These are phyloP conservation scores for Synergus itoensis DNA, from an alignment of 2,888 invertebrate species.

Conservation along the genomic window DNA sequence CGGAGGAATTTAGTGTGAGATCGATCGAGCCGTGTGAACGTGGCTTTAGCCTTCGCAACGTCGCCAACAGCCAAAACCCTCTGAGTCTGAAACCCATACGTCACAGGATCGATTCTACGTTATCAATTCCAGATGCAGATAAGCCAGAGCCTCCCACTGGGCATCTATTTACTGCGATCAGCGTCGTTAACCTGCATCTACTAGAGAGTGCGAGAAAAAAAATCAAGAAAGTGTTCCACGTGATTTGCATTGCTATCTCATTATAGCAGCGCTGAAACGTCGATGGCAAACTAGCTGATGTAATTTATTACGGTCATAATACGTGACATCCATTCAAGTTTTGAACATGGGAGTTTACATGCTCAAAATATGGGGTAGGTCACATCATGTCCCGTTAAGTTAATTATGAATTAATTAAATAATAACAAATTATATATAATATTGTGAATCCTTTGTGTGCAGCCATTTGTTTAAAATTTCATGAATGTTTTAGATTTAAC, in stretches of 20 bases:
- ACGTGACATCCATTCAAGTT: no score
- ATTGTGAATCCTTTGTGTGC: no score
- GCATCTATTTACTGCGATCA: slow-evolving; percentile 54
- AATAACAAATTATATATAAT: no score
- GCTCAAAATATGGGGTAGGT: no score
- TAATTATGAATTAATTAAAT: no score
- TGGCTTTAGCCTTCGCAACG: slow-evolving; percentile 52
- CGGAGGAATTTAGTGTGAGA: slow-evolving; percentile 58
- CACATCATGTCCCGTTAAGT: no score
- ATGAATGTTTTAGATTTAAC: not conserved
- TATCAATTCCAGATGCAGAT: slow-evolving; percentile 71
- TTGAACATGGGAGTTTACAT: no score
- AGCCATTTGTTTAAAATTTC: not conserved
- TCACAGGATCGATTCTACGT: slow-evolving; percentile 67
- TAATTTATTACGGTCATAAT: no score
- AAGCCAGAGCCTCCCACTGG: slow-evolving; percentile 58
- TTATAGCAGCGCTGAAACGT: not conserved
- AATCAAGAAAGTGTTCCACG: not conserved
- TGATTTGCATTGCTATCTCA: not conserved
- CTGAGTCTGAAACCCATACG: slow-evolving; percentile 54
- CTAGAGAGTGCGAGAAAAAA: not conserved
- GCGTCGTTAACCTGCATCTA: slow-evolving; percentile 48
- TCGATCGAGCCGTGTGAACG: slow-evolving; percentile 58
- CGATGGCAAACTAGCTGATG: not conserved
- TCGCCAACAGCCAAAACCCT: slow-evolving; percentile 48